Evolutionary conservation across 92 coral and sea anemone species (phyloP).

Genomic region (Bergia puertoricense): DNA sequence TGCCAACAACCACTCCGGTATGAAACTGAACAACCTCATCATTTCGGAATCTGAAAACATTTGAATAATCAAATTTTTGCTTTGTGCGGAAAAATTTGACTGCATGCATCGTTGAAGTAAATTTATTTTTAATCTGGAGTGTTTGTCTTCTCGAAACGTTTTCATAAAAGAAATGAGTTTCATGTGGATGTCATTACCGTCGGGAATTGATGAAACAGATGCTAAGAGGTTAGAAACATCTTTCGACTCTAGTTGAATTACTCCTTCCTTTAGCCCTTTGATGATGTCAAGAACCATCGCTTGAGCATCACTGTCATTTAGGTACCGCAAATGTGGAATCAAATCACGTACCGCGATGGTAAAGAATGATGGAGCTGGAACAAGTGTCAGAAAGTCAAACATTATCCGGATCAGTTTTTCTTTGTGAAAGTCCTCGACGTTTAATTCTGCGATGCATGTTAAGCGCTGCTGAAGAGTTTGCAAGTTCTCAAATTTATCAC

Average conservation of each 20-base stretch:
- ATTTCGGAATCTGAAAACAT: not conserved
- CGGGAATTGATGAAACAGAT: not conserved
- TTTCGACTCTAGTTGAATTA: not conserved
- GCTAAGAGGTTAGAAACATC: conserved; percentile 3
- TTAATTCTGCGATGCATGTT: not conserved
- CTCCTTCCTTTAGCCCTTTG: not conserved
- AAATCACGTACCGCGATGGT: not conserved
- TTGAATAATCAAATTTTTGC: not conserved
- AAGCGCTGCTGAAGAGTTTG: not conserved
- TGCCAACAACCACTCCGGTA: not conserved
- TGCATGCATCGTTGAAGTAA: not conserved
- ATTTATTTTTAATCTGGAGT: not conserved
- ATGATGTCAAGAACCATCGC: not conserved
- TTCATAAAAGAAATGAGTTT: not conserved
- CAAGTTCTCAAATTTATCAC: not conserved
- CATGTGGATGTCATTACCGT: not conserved
- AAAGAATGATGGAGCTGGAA: not conserved
- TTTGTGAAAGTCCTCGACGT: not conserved
- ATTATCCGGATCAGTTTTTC: not conserved
- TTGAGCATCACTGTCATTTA: not conserved
- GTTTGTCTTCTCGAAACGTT: not conserved
- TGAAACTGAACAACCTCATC: not conserved
- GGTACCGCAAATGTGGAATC: conserved; percentile 2
- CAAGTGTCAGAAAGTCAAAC: not conserved
- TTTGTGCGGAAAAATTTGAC: not conserved